Base-by-base conservation (phyloP, 1,140 invertebrate genomes). In the Tetramorium parvispinum region DNA sequence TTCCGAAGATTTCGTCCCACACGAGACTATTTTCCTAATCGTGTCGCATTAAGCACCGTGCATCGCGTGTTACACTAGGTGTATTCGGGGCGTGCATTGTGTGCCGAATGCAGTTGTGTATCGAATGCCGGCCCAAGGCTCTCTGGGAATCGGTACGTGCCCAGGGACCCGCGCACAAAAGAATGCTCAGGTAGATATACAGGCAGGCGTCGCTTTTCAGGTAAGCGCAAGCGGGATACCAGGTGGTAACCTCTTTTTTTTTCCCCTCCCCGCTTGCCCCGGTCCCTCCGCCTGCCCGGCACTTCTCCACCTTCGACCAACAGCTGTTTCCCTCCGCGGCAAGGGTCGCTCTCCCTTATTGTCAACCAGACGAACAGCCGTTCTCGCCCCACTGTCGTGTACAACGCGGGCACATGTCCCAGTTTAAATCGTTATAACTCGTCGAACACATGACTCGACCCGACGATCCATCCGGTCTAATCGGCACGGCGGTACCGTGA, bases 221-320 rank as follows among this genome's bases (percentile, higher is more conserved):
- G 92, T 93, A 93, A 93, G 91, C 89, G 87, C 94, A 93, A 92
- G 91, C 92, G 92, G 94, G 92, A 93, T 94, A 94, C 94, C 94
- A 95, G 94, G 94, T 95, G 94, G 92, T 93, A 93, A 93, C 92
- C 93, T 94, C 92, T 92, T 93, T 93, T 92, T 93, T 91, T 91
- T 55, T 88, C 66, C 91, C 91, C 86, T 87, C 75, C 92, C 86
- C 85, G 66, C 43, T 73, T 78, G 77, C 81, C 89, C 87, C 91
- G 32, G 61, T 91, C 88, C 78, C 63, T 89, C 70, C 63, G 59
- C 76, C 70, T 71, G 87, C 89, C 87, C 66, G 85, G 76, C 85
- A 73, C 85, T 89, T 83, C 85, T 92, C 87, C 88, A 85, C 85
- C 87, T 87, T 91, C 93, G 92, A 87, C 85, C 82, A 94, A 94